phyloP scores from a whole-genome alignment of 1,140 invertebrate species.

The Chionoecetes opilio region DNA sequence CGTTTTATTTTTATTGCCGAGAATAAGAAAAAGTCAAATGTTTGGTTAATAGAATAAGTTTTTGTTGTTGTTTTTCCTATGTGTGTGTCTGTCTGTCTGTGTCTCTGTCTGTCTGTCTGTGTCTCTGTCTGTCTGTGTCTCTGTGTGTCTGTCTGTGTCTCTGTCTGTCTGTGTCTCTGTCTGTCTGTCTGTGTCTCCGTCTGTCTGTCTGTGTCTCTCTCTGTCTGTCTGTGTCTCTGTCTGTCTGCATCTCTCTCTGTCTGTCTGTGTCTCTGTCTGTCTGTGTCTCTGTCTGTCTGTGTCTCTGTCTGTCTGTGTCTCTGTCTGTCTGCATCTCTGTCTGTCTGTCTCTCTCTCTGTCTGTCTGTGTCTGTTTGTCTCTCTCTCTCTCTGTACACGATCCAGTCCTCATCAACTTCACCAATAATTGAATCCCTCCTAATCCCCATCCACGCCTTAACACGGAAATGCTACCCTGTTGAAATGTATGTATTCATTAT shows the following conservation, averaged over 20 bases:
- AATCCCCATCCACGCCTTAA: not conserved
- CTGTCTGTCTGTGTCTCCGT: not conserved
- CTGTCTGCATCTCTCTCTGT: not conserved
- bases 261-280: not conserved
- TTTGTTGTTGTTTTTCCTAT: too few relatives aligned
- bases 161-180: not conserved
- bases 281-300: not conserved
- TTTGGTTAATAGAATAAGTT: too few relatives aligned
- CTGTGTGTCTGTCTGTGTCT: too few relatives aligned
- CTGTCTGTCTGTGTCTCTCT: not conserved
- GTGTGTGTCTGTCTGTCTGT: not conserved
- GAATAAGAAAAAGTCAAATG: too few relatives aligned
- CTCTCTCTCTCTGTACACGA: not conserved
- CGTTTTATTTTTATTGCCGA: too few relatives aligned
- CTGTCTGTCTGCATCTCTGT: not conserved
- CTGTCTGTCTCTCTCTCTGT: not conserved
- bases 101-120: not conserved
- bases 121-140: not conserved
- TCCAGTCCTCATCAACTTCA: not conserved
- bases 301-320: not conserved
- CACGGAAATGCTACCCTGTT: slow-evolving; percentile 16
- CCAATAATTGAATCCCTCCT: not conserved
- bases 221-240: not conserved
- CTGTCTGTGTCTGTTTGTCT: too few relatives aligned
- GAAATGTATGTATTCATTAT: not conserved